These are phyloP conservation scores for Caenorhabditis inopinata DNA, from an alignment of 1,140 invertebrate species.

Conservation along the genomic window DNA sequence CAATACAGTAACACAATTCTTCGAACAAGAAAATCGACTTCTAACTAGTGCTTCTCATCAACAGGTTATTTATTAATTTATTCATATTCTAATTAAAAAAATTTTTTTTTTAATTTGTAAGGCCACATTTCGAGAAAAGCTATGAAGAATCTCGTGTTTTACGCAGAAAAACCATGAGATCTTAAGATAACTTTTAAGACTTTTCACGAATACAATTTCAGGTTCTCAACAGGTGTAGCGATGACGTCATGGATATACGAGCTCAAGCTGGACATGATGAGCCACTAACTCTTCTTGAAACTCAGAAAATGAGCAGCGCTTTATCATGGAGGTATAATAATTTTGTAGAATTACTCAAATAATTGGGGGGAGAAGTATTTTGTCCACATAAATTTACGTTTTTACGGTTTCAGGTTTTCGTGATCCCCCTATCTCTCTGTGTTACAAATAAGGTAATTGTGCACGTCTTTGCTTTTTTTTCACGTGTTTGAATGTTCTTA, in stretches of 20 bases:
- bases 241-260: not conserved
- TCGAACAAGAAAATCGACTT: constrained; percentile 18
- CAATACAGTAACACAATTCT: not conserved
- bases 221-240: not conserved
- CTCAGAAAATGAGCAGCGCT: not conserved
- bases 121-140: no score
- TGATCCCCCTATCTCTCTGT: constrained; percentile 18
- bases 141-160: no score
- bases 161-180: no score
- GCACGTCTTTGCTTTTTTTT: constrained; percentile 12
- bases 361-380: no score
- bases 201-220: not conserved
- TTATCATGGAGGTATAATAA: constrained; percentile 3
- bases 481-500: not conserved
- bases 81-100: no score
- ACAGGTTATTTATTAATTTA: not conserved
- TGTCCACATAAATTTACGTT: not conserved
- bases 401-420: constrained; percentile 18
- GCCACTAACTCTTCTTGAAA: not conserved
- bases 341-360: no score
- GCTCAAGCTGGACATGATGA: not conserved
- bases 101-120: no score
- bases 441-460: constrained; percentile 18
- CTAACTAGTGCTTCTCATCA: constrained; percentile 1
- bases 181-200: no score